Percentiles rank a stretch among this genome's conserved stretches.
phyloP scores from a whole-genome alignment of 92 coral and sea anemone species.

The Porites divaricata region DNA sequence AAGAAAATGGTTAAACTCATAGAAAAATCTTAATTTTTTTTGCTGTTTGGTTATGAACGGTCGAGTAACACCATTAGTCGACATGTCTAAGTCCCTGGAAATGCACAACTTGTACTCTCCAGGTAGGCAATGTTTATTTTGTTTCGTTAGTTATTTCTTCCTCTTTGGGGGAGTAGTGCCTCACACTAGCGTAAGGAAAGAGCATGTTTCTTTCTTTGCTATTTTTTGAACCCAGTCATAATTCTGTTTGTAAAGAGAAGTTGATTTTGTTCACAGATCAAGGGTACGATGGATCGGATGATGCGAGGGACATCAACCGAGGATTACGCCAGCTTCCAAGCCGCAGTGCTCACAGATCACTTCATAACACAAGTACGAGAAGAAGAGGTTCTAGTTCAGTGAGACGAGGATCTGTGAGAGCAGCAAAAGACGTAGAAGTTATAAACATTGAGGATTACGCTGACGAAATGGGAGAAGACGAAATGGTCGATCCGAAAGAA shows the following conservation, averaged over 20 bases:
- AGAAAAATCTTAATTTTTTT: not conserved
- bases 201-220: not conserved
- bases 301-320: constrained; percentile 20
- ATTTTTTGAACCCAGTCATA: not conserved
- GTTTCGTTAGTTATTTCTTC: not conserved
- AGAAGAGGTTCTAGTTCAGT: constrained; percentile 11
- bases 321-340: constrained; percentile 44
- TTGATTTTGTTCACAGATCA: not conserved
- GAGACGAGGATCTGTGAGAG: constrained; percentile 20
- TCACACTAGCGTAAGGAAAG: not conserved
- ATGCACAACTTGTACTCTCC: constrained; percentile 2
- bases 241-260: not conserved
- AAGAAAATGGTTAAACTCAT: not conserved
- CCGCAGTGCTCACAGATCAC: constrained; percentile 37
- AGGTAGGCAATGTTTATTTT: not conserved
- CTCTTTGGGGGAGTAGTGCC: not conserved
- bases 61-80: constrained; percentile 18
- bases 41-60: constrained; percentile 23
- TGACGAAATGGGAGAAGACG: constrained; percentile 48
- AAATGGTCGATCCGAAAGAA: constrained; percentile 47
- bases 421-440: constrained; percentile 44
- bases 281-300: constrained; percentile 10
- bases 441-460: constrained; percentile 52
- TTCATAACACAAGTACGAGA: constrained; percentile 13
- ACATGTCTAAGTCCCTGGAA: constrained; percentile 22